Base-by-base conservation (phyloP, 2,888 invertebrate species). In the Agrotis exclamationis region DNA sequence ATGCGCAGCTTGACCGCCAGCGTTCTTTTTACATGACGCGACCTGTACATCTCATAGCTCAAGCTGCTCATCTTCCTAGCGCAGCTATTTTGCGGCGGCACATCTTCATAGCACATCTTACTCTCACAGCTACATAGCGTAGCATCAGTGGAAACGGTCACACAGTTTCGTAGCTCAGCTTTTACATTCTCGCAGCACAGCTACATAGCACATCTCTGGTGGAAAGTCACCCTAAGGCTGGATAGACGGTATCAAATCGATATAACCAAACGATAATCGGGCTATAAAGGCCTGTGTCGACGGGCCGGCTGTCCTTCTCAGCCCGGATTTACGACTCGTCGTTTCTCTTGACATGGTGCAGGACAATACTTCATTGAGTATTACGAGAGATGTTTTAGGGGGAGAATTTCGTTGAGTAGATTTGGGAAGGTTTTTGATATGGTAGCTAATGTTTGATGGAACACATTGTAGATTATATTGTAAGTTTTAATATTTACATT, bases 331-430 rank as follows among this genome's bases (percentile, higher is more conserved):
- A 86, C 85, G 86, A 86, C 68, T 77, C 58, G 80, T 88, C 89
- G 86, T 93, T 93, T 89, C 90, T 91, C 89, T 88, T 85, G 83
- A 83, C 85, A 80, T 86, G 82, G 80, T 75, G 74, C 74, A 72
- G 63, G 63, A 62, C 60, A 60, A 69, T 85, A 67, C 54, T 51
- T 70, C 56, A 44, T 56, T 16, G 28, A 47, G 44, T 33, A 24
- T n/a, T 45, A 54, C 28, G 24, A 45, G 16, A 33, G n/a, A 68
- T 50, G 62, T 39, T 63, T 51, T 54, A 18, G 20, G 18, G 11
- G 28, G 9, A 13, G 13, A 48, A 20, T 69, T 59, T 47, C 11
- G 6, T 62, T 24, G 24, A 22, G 33, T 47, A 20, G 2, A 4
- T 54, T 63, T 77, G n/a, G 3, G 6, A 53, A 0, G 47, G 24